phyloP scores from a whole-genome alignment of 2,797 vertebrate species.

The Echeneis naucrates region DNA sequence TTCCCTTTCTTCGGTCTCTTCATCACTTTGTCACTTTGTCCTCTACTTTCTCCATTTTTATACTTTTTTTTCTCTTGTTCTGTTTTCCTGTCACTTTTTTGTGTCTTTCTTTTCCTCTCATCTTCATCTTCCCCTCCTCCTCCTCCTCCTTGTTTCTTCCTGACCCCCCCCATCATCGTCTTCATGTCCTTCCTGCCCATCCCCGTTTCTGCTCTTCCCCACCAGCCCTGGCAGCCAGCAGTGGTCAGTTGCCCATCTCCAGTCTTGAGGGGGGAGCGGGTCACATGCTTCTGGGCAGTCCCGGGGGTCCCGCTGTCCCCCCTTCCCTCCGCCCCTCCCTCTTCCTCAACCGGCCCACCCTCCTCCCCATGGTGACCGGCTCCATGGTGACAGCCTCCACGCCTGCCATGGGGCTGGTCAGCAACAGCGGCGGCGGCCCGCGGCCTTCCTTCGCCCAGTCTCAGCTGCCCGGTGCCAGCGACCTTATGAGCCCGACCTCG shows the following conservation, averaged over 20 bases:
- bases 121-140: background rate
- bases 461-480: constrained; percentile 71
- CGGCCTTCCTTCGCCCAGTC: constrained; percentile 79
- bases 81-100: background rate
- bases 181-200: background rate
- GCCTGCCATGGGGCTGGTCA: constrained; percentile 80
- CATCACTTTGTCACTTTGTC: background rate
- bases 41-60: background rate
- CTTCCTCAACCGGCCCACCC: constrained; percentile 90
- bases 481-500: constrained; percentile 86
- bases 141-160: background rate
- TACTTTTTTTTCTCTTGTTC: background rate
- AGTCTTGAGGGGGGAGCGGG: constrained; percentile 85
- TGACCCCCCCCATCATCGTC: background rate
- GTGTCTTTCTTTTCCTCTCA: background rate
- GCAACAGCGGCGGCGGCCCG: constrained; percentile 39
- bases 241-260: constrained; percentile 89
- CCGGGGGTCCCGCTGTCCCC: constrained; percentile 67
- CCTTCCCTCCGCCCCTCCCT: constrained; percentile 86
- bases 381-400: constrained; percentile 75
- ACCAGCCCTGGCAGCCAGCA: constrained; percentile 89
- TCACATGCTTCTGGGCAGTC: constrained; percentile 87
- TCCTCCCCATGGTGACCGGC: constrained; percentile 84
- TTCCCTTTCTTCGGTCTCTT: background rate
- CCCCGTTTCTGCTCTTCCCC: constrained; percentile 4